Conservation (phyloP, 2,113 vertebrate species). For the Ammodramus savannarum region DNA sequence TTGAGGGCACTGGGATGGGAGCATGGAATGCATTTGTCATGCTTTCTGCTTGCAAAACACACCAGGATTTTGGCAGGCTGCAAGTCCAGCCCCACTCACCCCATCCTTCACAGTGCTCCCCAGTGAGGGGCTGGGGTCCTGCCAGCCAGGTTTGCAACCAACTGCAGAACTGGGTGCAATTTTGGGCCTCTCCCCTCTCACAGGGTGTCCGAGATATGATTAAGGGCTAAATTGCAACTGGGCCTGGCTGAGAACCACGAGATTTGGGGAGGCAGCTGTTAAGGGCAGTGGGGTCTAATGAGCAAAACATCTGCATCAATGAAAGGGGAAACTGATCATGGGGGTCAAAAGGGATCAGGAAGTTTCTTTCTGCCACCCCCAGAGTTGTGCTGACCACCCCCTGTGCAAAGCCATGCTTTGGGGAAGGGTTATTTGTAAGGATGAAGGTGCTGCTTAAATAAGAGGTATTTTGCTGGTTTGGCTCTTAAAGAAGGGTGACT, state of each 20-base stretch:
- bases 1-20: neutral
- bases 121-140: accelerated
- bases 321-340: accelerated
- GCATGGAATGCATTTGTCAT: accelerated
- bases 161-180: neutral
- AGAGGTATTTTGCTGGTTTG: neutral
- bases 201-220: neutral
- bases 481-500: neutral
- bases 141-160: neutral
- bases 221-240: neutral
- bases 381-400: accelerated
- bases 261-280: neutral
- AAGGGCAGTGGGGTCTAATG: neutral
- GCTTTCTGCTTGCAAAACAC: neutral
- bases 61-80: neutral
- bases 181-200: neutral
- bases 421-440: neutral
- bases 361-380: neutral
- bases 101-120: accelerated
- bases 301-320: neutral
- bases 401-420: neutral
- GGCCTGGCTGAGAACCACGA: neutral
- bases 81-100: neutral
- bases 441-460: neutral
- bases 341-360: accelerated